Conservation (phyloP, 23 tunicate species). For the Botrylloides violaceus region DNA sequence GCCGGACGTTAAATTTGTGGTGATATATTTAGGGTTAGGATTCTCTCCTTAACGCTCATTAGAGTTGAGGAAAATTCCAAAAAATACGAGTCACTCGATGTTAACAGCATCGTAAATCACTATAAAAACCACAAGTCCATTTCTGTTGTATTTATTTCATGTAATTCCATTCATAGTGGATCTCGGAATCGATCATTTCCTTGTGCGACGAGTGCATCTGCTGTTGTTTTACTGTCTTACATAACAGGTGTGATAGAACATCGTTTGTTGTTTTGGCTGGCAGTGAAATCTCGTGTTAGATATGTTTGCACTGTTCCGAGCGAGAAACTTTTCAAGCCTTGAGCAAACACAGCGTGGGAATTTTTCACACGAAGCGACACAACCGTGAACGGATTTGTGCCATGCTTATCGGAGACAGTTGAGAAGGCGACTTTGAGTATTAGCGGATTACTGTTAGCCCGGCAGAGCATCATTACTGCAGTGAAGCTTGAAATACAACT, state of each 20-base stretch:
- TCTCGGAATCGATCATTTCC: no score
- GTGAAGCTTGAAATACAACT: not conserved
- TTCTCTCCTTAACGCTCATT: no score
- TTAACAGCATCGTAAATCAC: no score
- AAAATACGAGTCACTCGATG: no score
- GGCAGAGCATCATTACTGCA: not conserved
- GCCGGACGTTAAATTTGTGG: no score
- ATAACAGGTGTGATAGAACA: constrained; percentile 2
- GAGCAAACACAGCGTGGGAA: constrained; percentile 31
- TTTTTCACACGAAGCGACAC: constrained; percentile 1
- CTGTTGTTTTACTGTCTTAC: not conserved
- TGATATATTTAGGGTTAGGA: no score
- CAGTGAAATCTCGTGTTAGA: constrained; percentile 11
- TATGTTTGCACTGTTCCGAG: constrained; percentile 32
- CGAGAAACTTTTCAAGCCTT: constrained; percentile 25
- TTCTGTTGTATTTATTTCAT: no score
- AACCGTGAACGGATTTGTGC: not conserved
- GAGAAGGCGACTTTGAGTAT: not conserved
- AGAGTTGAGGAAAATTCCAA: no score
- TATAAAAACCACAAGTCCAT: no score
- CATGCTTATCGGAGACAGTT: constrained; percentile 1
- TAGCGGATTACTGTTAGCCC: not conserved
- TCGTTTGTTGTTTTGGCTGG: not conserved
- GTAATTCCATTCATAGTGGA: no score
- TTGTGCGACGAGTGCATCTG: not conserved